These are phyloP conservation scores for Nothoprocta pentlandii DNA, from an alignment of 2,113 vertebrate species.

Conservation along the genomic window DNA sequence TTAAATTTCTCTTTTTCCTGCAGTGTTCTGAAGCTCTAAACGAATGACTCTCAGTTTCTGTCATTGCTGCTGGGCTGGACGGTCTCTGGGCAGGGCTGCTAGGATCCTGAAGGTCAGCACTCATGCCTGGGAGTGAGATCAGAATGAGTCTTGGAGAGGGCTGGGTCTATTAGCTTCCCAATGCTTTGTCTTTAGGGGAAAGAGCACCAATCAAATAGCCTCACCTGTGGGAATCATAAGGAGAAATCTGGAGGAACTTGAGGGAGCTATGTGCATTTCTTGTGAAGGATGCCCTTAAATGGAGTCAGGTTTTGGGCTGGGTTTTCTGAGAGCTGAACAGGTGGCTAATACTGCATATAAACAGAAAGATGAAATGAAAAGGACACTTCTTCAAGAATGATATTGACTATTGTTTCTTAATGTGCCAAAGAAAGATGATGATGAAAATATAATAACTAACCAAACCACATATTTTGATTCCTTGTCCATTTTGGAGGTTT, in stretches of 20 bases:
- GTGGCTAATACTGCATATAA: background rate
- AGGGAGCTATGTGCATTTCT: background rate
- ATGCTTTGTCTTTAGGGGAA: background rate
- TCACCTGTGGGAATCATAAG: background rate
- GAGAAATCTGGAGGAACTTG: background rate
- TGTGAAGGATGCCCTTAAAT: background rate
- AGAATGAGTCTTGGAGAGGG: background rate
- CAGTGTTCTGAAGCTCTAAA: background rate
- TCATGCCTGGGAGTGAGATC: background rate
- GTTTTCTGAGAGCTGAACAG: background rate
- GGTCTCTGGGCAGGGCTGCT: background rate
- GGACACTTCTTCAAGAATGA: background rate
- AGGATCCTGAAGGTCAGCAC: background rate
- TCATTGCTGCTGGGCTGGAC: background rate
- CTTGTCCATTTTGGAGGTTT: background rate
- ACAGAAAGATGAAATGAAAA: background rate
- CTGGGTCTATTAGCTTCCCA: background rate
- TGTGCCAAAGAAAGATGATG: background rate
- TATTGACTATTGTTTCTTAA: background rate
- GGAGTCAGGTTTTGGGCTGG: background rate
- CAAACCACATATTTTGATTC: background rate
- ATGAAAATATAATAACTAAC: background rate
- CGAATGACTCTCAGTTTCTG: background rate
- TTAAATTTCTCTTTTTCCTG: background rate
- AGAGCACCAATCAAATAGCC: background rate